Conservation (phyloP, 2,888 invertebrate genomes). For the Trissolcus japonicus region DNA sequence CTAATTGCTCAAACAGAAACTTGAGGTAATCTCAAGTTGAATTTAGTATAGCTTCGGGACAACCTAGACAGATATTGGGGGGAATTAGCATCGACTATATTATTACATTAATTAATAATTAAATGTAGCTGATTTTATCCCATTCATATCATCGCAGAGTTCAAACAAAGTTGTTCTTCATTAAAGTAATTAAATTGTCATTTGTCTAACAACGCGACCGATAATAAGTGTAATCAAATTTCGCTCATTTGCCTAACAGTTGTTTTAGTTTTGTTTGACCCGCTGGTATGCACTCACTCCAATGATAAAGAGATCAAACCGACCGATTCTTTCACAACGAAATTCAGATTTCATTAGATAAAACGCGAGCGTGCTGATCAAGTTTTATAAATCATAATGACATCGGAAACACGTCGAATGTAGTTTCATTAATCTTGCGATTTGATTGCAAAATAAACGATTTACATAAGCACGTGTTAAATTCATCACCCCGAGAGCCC, state of each 20-base stretch:
- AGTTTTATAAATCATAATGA: constrained; percentile 30
- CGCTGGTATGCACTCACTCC: not conserved
- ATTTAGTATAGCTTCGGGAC: constrained; percentile 41
- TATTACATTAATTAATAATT: constrained; percentile 23
- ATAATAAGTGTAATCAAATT: too few species aligned
- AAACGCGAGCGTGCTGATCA: constrained; percentile 25
- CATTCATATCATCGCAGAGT: not conserved
- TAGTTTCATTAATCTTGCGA: constrained; percentile 37
- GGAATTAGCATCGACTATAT: constrained; percentile 21
- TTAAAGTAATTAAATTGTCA: not conserved
- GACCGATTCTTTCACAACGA: not conserved
- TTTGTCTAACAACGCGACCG: not conserved
- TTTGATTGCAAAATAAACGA: constrained; percentile 31
- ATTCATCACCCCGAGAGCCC: constrained; percentile 7
- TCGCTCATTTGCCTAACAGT: not conserved
- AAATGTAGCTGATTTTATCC: constrained; percentile 12
- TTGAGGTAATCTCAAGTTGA: constrained; percentile 39
- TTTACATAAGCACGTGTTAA: constrained; percentile 36
- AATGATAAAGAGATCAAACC: not conserved
- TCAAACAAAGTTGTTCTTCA: not conserved
- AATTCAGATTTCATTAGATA: constrained; percentile 20
- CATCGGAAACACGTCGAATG: constrained; percentile 36
- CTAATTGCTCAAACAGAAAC: constrained; percentile 54
- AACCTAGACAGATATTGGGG: constrained; percentile 18
- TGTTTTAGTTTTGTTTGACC: not conserved